Evolutionary conservation across 2,888 invertebrate species (phyloP), one percentile per base, ranked within the genome.

Genomic region (Onchidella celtica): DNA sequence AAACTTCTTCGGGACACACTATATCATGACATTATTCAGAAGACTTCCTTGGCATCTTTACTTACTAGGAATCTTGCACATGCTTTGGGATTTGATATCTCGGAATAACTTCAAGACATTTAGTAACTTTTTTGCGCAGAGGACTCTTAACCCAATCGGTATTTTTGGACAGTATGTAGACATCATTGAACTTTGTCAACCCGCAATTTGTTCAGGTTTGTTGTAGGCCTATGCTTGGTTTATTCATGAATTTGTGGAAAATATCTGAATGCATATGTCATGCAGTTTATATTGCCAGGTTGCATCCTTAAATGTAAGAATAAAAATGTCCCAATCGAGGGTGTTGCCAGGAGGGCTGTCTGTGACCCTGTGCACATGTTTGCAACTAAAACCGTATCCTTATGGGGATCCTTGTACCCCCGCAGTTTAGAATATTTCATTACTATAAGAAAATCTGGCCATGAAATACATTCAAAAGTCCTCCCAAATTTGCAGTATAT

Each of bases 41-140:
- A 81, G 89, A 77, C 88, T 88, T 1, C 88, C 90, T 0, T 89
- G 89, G 88, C 89, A 89, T 74, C 83, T 89, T 21, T 79, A 83
- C 68, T 65, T 89, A 14, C 85, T 86, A 47, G 89, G 89, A n/a
- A 27, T 90, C 11, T 79, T 91, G 32, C 82, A 86, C 63, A 68
- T 90, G 6, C 3, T 90, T 1, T 72, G 83, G 55, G 90, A 90
- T 72, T 21, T 89, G 4, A 47, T 91, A 3, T 82, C 86, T 11
- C 82, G 84, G 55, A 89, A 87, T 17, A 86, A 86, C 9, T 88
- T 84, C 74, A 82, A 80, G 24, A 70, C 88, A 66, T 88, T 89
- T 81, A 79, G 88, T 1, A 75, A 86, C 14, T 79, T 86, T 14
- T 88, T 88, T 83, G 87, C 87, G 3, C 68, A 75, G 36, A 81